Evolutionary conservation across 2,113 vertebrate genomes (phyloP).

Genomic region (Vombatus ursinus): DNA sequence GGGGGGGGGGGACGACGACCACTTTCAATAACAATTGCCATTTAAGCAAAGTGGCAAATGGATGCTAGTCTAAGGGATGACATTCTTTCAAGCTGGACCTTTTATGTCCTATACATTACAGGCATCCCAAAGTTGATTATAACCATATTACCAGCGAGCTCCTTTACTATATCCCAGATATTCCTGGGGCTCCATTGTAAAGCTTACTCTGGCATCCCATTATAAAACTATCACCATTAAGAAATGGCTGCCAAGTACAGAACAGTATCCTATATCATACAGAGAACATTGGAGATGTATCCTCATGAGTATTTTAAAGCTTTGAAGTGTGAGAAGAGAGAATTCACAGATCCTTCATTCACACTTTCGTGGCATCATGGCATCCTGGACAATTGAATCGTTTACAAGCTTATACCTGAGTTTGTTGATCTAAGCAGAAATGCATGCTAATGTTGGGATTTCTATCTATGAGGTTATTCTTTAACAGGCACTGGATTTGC

Average conservation of each 20-base stretch:
- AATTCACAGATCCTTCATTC: neutral
- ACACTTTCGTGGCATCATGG: neutral
- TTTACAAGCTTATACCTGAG: neutral
- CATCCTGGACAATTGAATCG: neutral
- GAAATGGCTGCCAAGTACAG: slow-evolving; percentile 1
- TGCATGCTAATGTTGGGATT: neutral
- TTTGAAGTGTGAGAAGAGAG: neutral
- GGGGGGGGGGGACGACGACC: no score
- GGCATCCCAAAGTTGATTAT: neutral
- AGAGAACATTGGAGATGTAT: neutral
- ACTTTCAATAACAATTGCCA: neutral
- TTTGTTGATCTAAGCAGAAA: neutral
- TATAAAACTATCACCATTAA: neutral
- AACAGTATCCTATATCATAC: neutral
- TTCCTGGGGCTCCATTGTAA: neutral
- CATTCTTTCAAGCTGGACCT: neutral
- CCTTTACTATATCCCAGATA: neutral
- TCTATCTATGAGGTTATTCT: neutral
- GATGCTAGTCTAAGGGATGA: neutral
- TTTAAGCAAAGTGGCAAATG: neutral
- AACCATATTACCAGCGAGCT: neutral
- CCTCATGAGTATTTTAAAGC: neutral
- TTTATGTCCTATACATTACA: neutral
- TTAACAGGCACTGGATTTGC: neutral
- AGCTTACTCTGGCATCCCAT: neutral